Evolutionary conservation across 2,797 vertebrate species (phyloP).

Genomic region (Protonibea diacanthus): DNA sequence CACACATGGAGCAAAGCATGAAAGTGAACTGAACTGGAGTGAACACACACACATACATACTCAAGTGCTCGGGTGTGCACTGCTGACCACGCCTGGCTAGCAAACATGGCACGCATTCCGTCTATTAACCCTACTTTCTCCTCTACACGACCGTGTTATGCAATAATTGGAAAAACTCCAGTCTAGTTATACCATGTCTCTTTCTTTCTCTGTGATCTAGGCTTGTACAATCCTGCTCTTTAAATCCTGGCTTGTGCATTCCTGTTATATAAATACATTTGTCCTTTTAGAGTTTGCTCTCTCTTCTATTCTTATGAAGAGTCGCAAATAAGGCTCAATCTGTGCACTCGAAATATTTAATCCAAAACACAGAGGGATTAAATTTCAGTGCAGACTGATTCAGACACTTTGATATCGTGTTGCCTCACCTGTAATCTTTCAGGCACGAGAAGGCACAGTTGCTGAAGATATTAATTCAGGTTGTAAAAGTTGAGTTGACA

Average conservation of each 20-base stretch:
- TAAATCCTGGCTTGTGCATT: background rate
- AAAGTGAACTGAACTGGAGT: too few relatives aligned
- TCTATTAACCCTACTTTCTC: constrained; percentile 47
- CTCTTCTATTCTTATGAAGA: background rate
- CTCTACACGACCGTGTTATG: background rate
- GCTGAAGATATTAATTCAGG: background rate
- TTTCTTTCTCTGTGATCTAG: background rate
- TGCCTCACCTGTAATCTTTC: background rate
- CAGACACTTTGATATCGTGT: background rate
- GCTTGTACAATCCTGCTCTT: constrained; percentile 39
- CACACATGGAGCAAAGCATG: background rate
- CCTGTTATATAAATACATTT: background rate
- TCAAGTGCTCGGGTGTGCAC: constrained; percentile 4
- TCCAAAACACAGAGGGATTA: background rate
- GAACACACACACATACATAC: constrained; percentile 1
- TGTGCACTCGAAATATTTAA: background rate
- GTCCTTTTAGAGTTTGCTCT: background rate
- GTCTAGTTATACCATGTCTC: background rate
- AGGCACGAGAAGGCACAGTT: background rate
- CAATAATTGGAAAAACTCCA: background rate
- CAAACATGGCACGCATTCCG: constrained; percentile 66
- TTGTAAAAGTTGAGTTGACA: background rate
- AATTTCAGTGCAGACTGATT: background rate
- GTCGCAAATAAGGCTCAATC: background rate
- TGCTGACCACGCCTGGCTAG: constrained; percentile 64